Base-by-base conservation (phyloP, 2,888 invertebrate genomes). In the Germaria angustata region DNA sequence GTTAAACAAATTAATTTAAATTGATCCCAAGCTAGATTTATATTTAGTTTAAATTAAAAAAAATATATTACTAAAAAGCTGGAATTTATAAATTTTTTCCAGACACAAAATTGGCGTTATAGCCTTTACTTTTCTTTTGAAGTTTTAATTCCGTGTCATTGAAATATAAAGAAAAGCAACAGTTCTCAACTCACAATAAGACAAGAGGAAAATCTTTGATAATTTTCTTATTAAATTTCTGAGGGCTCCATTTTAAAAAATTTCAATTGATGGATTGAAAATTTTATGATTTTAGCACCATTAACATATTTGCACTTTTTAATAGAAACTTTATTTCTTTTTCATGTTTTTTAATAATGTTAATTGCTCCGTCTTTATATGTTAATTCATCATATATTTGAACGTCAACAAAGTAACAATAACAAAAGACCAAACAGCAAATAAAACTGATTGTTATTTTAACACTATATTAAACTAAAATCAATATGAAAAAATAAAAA, bases 341-440 rank as follows among this genome's bases (percentile, higher is more conserved):
- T 71, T 49, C 41, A 61, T 77, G 9, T 61, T 46, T n/a, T 71
- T 61, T 68, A 59, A 46, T 49, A 66, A 81, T 36, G 69, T 53
- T 65, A 68, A 59, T 78, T 73, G 68, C 65, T 76, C 65, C 65
- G 61, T 81, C 72, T 84, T 69, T 82, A 61, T 82, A 61, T 85
- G 77, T 73, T 77, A 81, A 77, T 15, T 81, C 44, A 63, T 66
- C 81, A 66, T 51, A 65, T 59, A 76, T 61, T 63, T 79, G 79
- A 79, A 82, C 82, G 82, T 79, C 82, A 82, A 82, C 82, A 82
- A 82, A 82, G 82, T 59, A 13, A 63, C 32, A 59, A 65, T 13
- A 22, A 53, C 24, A 49, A 46, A 28, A 11, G 6, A 28, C 28
- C 28, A 28, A 28, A 28, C 3, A 28, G 6, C 1, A 55, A 46